Percentiles rank a stretch among this genome's conserved stretches.
These are phyloP conservation scores for Fratercula arctica DNA, from an alignment of 2,797 vertebrate species.

Conservation along the genomic window DNA sequence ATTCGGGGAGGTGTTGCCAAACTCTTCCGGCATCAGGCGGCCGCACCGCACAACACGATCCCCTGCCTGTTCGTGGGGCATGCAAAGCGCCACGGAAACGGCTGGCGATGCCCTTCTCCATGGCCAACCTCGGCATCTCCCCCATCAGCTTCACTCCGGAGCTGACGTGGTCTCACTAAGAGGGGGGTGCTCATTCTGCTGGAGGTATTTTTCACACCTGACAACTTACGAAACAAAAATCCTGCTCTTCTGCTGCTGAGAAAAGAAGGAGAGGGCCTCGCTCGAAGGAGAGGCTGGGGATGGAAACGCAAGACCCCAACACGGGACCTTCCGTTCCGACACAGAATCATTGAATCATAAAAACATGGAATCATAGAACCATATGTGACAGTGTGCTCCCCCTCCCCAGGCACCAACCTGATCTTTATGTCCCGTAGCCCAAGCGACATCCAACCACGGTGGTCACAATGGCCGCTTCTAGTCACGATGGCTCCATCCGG, in stretches of 20 bases:
- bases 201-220: background rate
- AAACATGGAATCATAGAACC: too few relatives aligned
- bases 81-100: fast-evolving
- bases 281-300: background rate
- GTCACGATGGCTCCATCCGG: background rate
- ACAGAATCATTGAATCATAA: background rate
- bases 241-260: background rate
- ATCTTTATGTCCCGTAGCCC: background rate
- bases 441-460: background rate
- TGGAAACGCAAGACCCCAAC: background rate
- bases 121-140: background rate
- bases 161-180: background rate
- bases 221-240: background rate
- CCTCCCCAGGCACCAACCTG: background rate
- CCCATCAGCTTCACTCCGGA: fast-evolving
- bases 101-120: background rate
- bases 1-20: background rate
- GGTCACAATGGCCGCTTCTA: background rate
- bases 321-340: background rate
- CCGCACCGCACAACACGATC: background rate
- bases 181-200: background rate
- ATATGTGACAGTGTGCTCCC: too few relatives aligned
- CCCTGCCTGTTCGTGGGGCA: background rate
- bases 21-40: background rate
- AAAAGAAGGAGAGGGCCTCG: background rate